Evolutionary conservation across 2,888 invertebrate species (phyloP), one percentile per base, ranked within the genome.

Genomic region (Clepsis dumicolana): DNA sequence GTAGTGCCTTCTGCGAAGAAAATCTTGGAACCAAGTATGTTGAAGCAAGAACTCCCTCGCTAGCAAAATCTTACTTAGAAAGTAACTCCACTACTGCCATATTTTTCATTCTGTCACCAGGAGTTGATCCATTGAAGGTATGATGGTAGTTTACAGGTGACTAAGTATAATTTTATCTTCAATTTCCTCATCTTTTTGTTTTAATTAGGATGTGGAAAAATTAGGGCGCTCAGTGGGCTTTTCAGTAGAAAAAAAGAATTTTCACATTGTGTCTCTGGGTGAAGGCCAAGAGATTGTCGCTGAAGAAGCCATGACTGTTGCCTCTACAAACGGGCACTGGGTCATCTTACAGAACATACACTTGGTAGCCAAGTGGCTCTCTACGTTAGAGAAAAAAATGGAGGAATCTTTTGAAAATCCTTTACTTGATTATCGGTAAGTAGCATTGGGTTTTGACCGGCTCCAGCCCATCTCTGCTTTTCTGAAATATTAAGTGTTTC

Each of bases 231-330:
- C 95, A 79, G 75, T 98, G 62, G 98, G 97, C 14, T 98, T 96
- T 82, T 96, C 97, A 0, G 94, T 95, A 10, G 97, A 98, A 73
- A 95, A 95, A 75, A 95, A 95, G 72, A 98, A 97, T 83, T 97
- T 99, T 85, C 98, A 98, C 87, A 98, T 97, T 77, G 97, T 99
- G 3, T 98, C 98, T 0, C 89, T 99, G 38, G 99, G 99, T 0
- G 98, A 99, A 88, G 99, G 99, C 0, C 99, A 99, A 84, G 98
- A 99, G 88, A 92, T 96, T 2, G 97, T 98, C 0, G 99, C 99
- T 0, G 98, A 99, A 83, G 95, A 95, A 73, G 97, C 98, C 0
- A 96, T 99, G 95, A 96, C 96, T 54, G 81, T 96, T 0, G 97
- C 98, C 0, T 95, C 97, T 0, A 91, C 87, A 41, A 83, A 95